These are phyloP conservation scores for Stenodera caucasica DNA, from an alignment of 2,888 invertebrate genomes.

Conservation along the genomic window DNA sequence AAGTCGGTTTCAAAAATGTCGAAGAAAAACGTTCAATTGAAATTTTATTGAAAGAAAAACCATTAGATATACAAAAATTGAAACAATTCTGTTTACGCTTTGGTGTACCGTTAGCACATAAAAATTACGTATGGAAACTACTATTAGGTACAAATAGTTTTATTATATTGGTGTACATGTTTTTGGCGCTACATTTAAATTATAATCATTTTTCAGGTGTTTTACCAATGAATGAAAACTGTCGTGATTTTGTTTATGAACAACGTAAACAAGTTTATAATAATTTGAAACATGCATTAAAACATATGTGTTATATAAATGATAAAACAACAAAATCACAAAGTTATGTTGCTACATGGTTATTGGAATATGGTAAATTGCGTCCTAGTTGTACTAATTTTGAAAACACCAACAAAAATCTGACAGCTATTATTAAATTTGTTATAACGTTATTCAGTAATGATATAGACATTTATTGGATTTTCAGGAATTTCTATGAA, in stretches of 20 bases:
- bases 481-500: conserved; percentile 74
- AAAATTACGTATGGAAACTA: conserved; percentile 84
- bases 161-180: conserved; percentile 12
- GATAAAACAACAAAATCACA: conserved; percentile 66
- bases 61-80: conserved; percentile 75
- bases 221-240: conserved; percentile 74
- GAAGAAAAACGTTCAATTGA: conserved; percentile 90
- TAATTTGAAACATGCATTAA: conserved; percentile 71
- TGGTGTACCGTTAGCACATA: conserved; percentile 78
- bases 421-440: conserved; percentile 66
- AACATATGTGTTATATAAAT: conserved; percentile 55
- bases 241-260: conserved; percentile 72
- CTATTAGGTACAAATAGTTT: conserved; percentile 64
- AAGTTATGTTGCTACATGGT: conserved; percentile 78
- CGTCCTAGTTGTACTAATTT: conserved; percentile 45
- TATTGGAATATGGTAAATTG: conserved; percentile 72
- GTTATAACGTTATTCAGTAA: conserved; percentile 72
- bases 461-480: conserved; percentile 81
- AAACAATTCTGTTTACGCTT: conserved; percentile 85
- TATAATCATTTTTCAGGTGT: conserved; percentile 63
- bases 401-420: conserved; percentile 33
- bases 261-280: conserved; percentile 76
- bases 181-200: conserved; percentile 18
- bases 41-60: conserved; percentile 83
- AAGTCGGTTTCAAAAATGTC: conserved; percentile 86